A percentile compares a stretch with the other conserved stretches of the same genome.
These are phyloP conservation scores for Leistus spinibarbis DNA, from an alignment of 2,888 invertebrate genomes.

Conservation along the genomic window DNA sequence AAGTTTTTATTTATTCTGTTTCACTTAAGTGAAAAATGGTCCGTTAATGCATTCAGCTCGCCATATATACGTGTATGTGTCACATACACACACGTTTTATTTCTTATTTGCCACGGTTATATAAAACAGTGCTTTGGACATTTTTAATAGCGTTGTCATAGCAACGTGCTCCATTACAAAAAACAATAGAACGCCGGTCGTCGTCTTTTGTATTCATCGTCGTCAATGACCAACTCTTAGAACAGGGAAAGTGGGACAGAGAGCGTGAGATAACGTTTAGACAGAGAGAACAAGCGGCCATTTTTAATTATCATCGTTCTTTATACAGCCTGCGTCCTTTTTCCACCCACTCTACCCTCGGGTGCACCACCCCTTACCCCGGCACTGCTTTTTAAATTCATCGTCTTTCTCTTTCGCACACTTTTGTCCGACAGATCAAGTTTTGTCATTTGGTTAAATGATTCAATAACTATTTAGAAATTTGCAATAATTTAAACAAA, in stretches of 20 bases:
- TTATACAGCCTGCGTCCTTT: neutral
- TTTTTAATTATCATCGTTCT: conserved; percentile 6
- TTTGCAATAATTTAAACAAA: no score
- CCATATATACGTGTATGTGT: neutral
- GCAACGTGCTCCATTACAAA: conserved; percentile 37
- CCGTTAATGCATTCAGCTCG: no score
- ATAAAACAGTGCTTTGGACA: conserved; percentile 26
- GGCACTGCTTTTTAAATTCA: neutral
- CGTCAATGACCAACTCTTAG: conserved; percentile 33
- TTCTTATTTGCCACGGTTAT: no score
- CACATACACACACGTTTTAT: no score
- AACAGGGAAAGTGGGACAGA: neutral
- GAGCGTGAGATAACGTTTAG: no score
- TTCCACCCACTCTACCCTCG: neutral
- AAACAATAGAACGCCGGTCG: conserved; percentile 38
- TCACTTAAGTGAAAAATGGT: neutral
- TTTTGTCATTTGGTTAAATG: no score
- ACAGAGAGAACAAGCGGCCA: neutral
- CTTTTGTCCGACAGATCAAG: neutral
- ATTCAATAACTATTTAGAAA: no score
- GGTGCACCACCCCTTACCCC: no score
- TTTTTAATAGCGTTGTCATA: conserved; percentile 37
- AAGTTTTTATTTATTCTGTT: neutral
- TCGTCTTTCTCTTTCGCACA: neutral
- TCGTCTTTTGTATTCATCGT: conserved; percentile 33